Base-by-base conservation (phyloP, 2,888 invertebrate species). In the Eustalomyia histrio region DNA sequence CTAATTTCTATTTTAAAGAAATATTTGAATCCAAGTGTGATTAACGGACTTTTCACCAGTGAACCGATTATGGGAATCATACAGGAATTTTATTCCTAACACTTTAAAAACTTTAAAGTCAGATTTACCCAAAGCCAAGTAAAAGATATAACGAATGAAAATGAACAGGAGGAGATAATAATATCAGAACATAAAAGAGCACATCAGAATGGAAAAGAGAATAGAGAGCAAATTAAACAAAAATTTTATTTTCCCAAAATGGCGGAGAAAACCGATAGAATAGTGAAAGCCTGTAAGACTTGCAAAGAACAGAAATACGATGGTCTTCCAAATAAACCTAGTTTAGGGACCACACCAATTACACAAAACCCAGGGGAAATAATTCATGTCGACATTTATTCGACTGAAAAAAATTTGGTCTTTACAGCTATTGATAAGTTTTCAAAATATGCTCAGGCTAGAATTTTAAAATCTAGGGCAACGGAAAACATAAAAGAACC, bases 391-490 rank as follows among this genome's bases (percentile, higher is more conserved):
- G 21, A 21, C 21, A 21, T n/a, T 21, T 21, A 21, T 4, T 21
- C 21, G 21, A 21, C 21, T 2, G 21, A 21, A 4, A 21, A 21
- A 21, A 21, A 21, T 21, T 4, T 21, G 21, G 60, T 79, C 14
- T 18, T 81, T 21, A 82, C 68, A 4, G 78, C 81, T 0, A 53
- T 76, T 6, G 83, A 84, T 52, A 84, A 83, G 71, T 78, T 80
- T 18, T 71, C 79, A 9, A 83, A 80, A 43, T 83, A 76, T 21
- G 76, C 73, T 2, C 61, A 64, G 18, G 35, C 24, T 1, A 76
- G 58, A 33, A 10, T 80, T 1, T 55, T 83, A 1, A 68, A 81
- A 29, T 21, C 63, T 61, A n/a, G 55, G 74, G 63, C 72, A 71
- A 81, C 53, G 82, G 72, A 64, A 18, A n/a, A 21, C 4, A 21